phyloP scores from a whole-genome alignment of 2,797 vertebrate genomes.

The Melanotaenia maccullochi region DNA sequence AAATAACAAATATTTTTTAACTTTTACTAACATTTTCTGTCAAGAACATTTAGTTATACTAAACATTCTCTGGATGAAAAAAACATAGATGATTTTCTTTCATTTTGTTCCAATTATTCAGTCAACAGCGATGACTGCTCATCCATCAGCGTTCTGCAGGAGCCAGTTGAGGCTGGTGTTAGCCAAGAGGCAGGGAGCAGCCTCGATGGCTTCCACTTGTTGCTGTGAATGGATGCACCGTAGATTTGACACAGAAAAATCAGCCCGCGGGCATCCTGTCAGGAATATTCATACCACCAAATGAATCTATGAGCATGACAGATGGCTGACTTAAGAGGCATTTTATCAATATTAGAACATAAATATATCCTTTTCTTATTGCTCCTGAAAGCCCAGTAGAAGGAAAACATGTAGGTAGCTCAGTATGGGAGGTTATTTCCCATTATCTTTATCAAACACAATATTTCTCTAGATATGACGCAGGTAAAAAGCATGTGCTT shows the following conservation, averaged over 20 bases:
- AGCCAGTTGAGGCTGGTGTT: not conserved
- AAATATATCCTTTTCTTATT: not conserved
- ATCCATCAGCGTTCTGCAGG: not conserved
- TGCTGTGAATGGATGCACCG: not conserved
- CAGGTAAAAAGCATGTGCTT: not conserved
- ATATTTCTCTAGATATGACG: conserved; percentile 8
- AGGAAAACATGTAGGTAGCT: not conserved
- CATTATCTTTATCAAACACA: not conserved
- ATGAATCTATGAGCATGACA: not conserved
- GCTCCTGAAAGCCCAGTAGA: not conserved
- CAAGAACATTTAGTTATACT: conserved; percentile 27
- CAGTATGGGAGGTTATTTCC: not conserved
- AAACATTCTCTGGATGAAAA: conserved; percentile 17
- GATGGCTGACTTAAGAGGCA: not conserved
- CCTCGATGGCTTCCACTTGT: not conserved
- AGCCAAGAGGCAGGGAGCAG: not conserved
- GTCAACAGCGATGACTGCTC: not conserved
- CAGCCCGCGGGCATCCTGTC: not conserved
- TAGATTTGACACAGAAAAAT: not conserved
- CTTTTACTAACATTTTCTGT: conserved; percentile 10
- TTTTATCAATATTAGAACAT: not conserved
- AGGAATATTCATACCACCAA: not conserved
- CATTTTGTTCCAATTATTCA: conserved; percentile 13
- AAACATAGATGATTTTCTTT: not conserved
- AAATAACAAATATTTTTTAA: too few relatives aligned